Evolutionary conservation across 2,797 vertebrate genomes (phyloP).

Genomic region (Scarus forsteni): DNA sequence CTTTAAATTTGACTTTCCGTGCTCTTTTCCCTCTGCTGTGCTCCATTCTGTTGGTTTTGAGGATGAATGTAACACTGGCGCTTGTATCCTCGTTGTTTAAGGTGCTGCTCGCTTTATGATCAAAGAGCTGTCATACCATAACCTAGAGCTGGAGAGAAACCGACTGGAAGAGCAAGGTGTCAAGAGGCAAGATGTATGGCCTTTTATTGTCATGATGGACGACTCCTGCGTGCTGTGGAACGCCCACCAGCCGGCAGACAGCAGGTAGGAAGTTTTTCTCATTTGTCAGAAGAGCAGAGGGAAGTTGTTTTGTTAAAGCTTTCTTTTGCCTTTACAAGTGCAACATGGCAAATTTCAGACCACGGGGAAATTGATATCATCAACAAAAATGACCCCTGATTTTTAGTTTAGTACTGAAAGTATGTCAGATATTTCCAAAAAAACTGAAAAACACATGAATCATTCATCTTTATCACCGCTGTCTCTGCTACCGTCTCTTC

Average conservation of each 20-base stretch:
- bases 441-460: too few species aligned
- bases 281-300: background rate
- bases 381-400: too few species aligned
- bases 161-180: constrained; percentile 93
- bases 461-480: too few species aligned
- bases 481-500: too few species aligned
- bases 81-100: constrained; percentile 60
- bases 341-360: too few species aligned
- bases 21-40: constrained; percentile 1
- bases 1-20: constrained; percentile 1
- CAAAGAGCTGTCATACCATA: constrained; percentile 98
- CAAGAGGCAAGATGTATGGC: constrained; percentile 95
- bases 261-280: constrained; percentile 78
- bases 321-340: too few species aligned
- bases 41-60: background rate
- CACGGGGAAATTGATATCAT: too few species aligned
- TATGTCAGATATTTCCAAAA: too few species aligned
- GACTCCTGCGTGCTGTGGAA: constrained; percentile 98
- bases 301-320: background rate
- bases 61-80: constrained; percentile 1
- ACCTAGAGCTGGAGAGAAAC: constrained; percentile 96
- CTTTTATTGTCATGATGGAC: constrained; percentile 97
- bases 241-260: constrained; percentile 84
- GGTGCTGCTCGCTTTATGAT: constrained; percentile 97
- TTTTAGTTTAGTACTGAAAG: too few species aligned